Percentiles rank a stretch among this genome's conserved stretches.
These are phyloP conservation scores for Oligia latruncula DNA, from an alignment of 2,888 invertebrate species.

Conservation along the genomic window DNA sequence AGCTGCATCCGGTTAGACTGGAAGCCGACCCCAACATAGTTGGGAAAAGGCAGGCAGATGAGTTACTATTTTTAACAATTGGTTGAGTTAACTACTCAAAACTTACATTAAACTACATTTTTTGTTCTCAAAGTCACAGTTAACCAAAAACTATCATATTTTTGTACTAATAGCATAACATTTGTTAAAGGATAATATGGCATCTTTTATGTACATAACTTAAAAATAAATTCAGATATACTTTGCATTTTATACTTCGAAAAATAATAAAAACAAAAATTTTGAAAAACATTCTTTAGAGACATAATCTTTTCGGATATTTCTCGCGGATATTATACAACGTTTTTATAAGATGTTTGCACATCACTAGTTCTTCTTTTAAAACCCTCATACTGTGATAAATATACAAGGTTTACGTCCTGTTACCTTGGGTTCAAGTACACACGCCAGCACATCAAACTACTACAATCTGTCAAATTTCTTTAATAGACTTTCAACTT, in stretches of 20 bases:
- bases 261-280: conserved; percentile 44
- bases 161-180: conserved; percentile 66
- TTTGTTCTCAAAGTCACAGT: background rate
- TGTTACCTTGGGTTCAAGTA: too few species aligned
- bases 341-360: background rate
- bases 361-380: conserved; percentile 10
- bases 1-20: conserved; percentile 10
- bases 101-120: too few species aligned
- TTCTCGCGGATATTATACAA: conserved; percentile 34
- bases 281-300: conserved; percentile 41
- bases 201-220: conserved; percentile 71
- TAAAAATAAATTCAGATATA: conserved; percentile 50
- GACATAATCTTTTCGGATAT: conserved; percentile 28
- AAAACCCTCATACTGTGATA: background rate
- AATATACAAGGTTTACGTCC: too few species aligned
- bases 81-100: too few species aligned
- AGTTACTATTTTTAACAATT: too few species aligned
- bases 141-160: background rate
- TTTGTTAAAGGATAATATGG: conserved; percentile 76
- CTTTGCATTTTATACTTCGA: conserved; percentile 35
- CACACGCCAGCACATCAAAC: too few species aligned
- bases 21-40: too few species aligned
- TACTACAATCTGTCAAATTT: too few species aligned
- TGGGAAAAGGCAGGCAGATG: too few species aligned
- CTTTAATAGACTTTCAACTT: too few species aligned